phyloP scores from a whole-genome alignment of 2,113 vertebrate species.

The Microcebus jonahi region DNA sequence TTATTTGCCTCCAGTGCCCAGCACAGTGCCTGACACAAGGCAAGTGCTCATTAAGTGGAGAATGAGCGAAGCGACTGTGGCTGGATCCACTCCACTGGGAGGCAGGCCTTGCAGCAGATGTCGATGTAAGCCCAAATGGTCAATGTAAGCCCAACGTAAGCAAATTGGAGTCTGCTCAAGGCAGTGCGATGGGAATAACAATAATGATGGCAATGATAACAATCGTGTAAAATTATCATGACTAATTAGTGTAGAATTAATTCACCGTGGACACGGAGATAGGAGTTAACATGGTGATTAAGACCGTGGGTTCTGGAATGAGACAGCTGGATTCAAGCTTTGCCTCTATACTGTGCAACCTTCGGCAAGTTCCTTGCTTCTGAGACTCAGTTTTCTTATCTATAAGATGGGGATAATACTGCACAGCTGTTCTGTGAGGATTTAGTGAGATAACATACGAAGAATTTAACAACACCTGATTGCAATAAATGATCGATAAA shows the following conservation, averaged over 20 bases:
- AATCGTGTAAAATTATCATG: conserved; percentile 58
- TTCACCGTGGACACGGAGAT: conserved; percentile 51
- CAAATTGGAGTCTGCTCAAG: conserved; percentile 50
- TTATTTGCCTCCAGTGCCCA: neutral
- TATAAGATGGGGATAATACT: neutral
- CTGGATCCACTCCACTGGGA: neutral
- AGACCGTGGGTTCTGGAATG: neutral
- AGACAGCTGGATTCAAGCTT: conserved; percentile 35
- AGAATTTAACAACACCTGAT: neutral
- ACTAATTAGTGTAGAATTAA: conserved; percentile 68
- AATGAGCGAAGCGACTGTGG: neutral
- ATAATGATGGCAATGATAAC: conserved; percentile 63
- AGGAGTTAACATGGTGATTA: conserved; percentile 19
- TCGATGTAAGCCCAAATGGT: conserved; percentile 29
- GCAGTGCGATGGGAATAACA: conserved; percentile 56
- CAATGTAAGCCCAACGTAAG: conserved; percentile 15
- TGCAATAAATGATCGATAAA: neutral
- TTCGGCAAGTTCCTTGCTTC: neutral
- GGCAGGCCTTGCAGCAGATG: conserved; percentile 59
- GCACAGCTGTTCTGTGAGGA: neutral
- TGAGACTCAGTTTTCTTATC: conserved; percentile 34
- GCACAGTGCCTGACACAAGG: neutral
- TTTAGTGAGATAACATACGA: neutral
- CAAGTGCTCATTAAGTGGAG: neutral
- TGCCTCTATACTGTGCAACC: neutral